These are phyloP conservation scores for Zelostemma sp. DNA, from an alignment of 1,140 invertebrate genomes.

Conservation along the genomic window DNA sequence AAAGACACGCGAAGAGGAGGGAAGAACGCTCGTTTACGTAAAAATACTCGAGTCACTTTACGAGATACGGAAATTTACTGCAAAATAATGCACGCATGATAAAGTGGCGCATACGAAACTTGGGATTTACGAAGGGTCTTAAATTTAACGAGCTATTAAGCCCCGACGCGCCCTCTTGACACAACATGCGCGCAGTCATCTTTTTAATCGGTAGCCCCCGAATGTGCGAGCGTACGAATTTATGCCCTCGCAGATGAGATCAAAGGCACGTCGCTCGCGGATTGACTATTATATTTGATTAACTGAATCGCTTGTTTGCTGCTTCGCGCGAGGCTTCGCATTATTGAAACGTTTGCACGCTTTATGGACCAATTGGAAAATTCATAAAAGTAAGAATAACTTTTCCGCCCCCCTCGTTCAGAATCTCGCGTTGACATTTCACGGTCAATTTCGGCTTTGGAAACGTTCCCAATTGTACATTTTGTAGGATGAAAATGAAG, in stretches of 20 bases:
- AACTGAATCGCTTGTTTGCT: conserved; percentile 14
- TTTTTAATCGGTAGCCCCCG: conserved; percentile 46
- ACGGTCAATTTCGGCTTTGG: too few relatives aligned
- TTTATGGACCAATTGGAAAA: too few relatives aligned
- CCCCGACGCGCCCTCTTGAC: conserved; percentile 26
- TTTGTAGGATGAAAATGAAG: background rate
- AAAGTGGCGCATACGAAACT: conserved; percentile 43
- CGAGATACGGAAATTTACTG: conserved; percentile 27
- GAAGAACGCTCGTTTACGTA: conserved; percentile 36
- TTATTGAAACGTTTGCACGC: conserved; percentile 19
- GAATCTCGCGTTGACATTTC: background rate
- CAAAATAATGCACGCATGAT: conserved; percentile 39
- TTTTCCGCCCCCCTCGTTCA: conserved; percentile 15
- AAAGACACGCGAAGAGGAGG: conserved; percentile 28
- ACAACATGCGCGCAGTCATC: conserved; percentile 39
- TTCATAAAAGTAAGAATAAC: too few relatives aligned
- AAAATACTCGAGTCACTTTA: conserved; percentile 46
- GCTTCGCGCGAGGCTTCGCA: background rate
- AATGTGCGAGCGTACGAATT: conserved; percentile 38
- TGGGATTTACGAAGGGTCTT: conserved; percentile 39
- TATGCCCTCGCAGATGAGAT: conserved; percentile 31
- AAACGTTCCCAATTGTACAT: conserved; percentile 23
- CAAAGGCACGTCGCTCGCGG: conserved; percentile 16
- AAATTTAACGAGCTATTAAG: conserved; percentile 50
- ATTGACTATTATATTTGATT: conserved; percentile 14